Base-by-base conservation (phyloP, 2,113 vertebrate species). In the Eptesicus fuscus region DNA sequence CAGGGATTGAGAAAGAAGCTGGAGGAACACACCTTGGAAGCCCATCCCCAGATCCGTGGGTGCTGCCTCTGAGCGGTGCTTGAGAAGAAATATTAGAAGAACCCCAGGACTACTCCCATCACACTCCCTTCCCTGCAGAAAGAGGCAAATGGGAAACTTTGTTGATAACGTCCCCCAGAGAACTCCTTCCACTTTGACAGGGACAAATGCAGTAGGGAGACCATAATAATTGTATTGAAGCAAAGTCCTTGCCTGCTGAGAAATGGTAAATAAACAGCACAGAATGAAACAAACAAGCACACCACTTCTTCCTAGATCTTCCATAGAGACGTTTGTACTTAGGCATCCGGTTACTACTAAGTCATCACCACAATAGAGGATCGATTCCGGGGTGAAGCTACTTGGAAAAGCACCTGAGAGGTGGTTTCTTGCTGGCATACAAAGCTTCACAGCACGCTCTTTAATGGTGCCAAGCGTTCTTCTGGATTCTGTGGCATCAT, bases 11-110 rank as follows among this genome's bases (percentile, higher is more conserved):
- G 14, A 65, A 40, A 32, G 37, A 18, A 40, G 13, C 18, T 40
- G 37, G 35, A 22, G 71, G 0, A 9, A 22, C 1, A 0, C n/a
- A 1, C 67, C 47, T 69, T 37, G 37, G 2, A 56, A 56, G 51
- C 53, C 32, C 1, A 32, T 9, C 32, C 30, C n/a, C 0, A 0
- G 7, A 1, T 35, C 67, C 1, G 32, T 9, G 11, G 74, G 73
- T 5, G 37, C 67, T 47, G 4, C 18, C 69, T 40, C 30, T 4
- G 44, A 63, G 12, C 42, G 5, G 9, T 1, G 35, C 42, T 63
- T 12, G 51, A 83, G 25, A 77, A 74, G 49, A 77, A 37, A 69
- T 37, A 3, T 10, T 13, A 49, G 59, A 63, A 35, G 18, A 67
- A 28, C 69, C 13, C 22, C 14, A 16, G 16, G 25, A 23, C 53